Evolutionary conservation across 2,888 invertebrate species (phyloP).

Genomic region (Girardia tigrina): DNA sequence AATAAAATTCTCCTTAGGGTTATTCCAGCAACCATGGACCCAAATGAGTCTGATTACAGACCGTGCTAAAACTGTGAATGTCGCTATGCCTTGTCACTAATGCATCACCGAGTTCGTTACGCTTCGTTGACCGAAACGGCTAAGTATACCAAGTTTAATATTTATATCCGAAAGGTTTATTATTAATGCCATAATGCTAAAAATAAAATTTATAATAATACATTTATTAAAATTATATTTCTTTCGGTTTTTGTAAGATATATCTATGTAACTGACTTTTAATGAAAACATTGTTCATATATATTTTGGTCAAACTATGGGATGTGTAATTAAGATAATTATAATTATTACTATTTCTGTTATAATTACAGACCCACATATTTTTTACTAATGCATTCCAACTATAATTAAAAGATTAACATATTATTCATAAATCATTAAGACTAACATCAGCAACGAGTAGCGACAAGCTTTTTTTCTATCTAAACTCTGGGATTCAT

Average conservation of each 20-base stretch:
- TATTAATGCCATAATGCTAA: background rate
- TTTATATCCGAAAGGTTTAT: background rate
- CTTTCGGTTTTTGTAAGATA: too few relatives aligned
- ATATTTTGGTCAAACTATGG: background rate
- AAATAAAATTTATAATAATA: too few relatives aligned
- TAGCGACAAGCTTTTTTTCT: constrained; percentile 10
- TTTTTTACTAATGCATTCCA: background rate
- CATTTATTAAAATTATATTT: too few relatives aligned
- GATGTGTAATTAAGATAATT: background rate
- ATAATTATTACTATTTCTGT: background rate
- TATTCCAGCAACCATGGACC: too few relatives aligned
- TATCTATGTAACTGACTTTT: too few relatives aligned
- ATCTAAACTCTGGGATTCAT: constrained; percentile 5
- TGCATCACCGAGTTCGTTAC: background rate
- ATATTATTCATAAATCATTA: constrained; percentile 10
- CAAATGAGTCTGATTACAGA: too few relatives aligned
- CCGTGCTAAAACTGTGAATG: too few relatives aligned
- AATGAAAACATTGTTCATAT: too few relatives aligned
- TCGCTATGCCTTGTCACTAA: background rate
- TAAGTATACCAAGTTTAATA: background rate
- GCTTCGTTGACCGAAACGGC: background rate
- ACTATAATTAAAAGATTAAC: constrained; percentile 11
- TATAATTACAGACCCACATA: background rate
- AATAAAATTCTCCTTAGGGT: too few relatives aligned
- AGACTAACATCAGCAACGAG: background rate